Base-by-base conservation (phyloP, 92 coral and sea anemone genomes). In the Isaurus tuberculatus region DNA sequence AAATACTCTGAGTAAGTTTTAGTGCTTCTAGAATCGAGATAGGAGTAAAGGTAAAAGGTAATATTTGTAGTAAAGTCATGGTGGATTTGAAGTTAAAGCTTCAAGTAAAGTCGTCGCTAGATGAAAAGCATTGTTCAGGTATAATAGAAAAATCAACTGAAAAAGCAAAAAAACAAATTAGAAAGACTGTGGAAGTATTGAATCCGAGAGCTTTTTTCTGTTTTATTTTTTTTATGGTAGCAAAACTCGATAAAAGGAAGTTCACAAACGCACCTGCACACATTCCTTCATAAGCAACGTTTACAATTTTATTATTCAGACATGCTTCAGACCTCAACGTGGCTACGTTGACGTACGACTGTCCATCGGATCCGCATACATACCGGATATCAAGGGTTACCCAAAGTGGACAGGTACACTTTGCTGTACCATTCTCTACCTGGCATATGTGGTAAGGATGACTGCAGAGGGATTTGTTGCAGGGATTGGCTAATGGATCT, bases 321-420 rank as follows among this genome's bases (percentile, higher is more conserved):
- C 99, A 96, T 25, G 92, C 83, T 2, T 73, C 86, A n/a, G 80
- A 63, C 49, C 85, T 85, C 89, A 96, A 29, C 1, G 27, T 65
- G 17, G 97, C 91, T 55, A 79, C 93, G 33, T 90, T 96, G 22
- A 85, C 86, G 70, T 96, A 96, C 11, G 94, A 84, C 11, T 84
- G 89, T 80, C 91, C 93, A 87, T 96, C 98, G 4, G 98, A 94
- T 25, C 97, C 99, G 80, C 99, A 96, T 0, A 96, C 96, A 29
- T 95, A 97, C 16, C 64, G 69, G 70, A 61, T 67, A 30, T 70
- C 30, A 1, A 15, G 33, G 20, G 94, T 87, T 34, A 94, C 88
- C 58, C 71, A 20, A 17, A 22, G 15, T 8, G 98, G 94, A 66
- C 99, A 96, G 25, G 84, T 92, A 89, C 99, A 96, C 33, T 86